phyloP scores from a whole-genome alignment of 2,797 vertebrate species.

The Cuculus canorus region DNA sequence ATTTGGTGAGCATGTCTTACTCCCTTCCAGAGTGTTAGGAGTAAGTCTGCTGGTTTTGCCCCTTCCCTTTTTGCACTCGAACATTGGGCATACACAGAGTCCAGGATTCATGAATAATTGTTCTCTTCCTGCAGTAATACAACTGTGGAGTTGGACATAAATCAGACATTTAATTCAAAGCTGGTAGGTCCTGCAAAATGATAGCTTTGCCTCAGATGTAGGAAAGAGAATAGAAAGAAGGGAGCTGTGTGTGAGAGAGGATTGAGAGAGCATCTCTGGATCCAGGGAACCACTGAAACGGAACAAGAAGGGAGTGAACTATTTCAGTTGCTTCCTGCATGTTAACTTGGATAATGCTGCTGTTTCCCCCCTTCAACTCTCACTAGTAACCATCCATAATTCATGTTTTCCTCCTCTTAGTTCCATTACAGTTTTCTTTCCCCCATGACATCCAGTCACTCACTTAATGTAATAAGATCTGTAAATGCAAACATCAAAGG shows the following conservation, averaged over 20 bases:
- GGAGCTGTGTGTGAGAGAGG: background rate
- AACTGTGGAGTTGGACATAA: background rate
- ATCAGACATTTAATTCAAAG: background rate
- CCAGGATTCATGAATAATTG: background rate
- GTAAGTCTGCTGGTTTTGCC: background rate
- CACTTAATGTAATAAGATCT: background rate
- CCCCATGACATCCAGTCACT: background rate
- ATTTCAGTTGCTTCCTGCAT: background rate
- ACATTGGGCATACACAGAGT: background rate
- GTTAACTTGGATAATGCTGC: background rate
- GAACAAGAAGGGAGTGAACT: background rate
- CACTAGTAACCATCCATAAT: slow-evolving; percentile 22
- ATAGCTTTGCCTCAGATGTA: background rate
- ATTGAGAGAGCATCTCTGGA: background rate
- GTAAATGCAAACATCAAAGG: background rate
- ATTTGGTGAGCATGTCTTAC: background rate
- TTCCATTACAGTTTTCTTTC: slow-evolving; percentile 37
- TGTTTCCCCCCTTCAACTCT: background rate
- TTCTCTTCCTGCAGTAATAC: background rate
- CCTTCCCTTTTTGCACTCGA: background rate
- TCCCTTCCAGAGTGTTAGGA: background rate
- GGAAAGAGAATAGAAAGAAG: background rate
- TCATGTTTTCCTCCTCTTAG: slow-evolving; percentile 5
- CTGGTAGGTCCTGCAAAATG: background rate
- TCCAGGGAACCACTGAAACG: background rate